Evolutionary conservation across 2,797 vertebrate species (phyloP), one percentile per base, ranked within the genome.

Genomic region (Halcyon badia): DNA sequence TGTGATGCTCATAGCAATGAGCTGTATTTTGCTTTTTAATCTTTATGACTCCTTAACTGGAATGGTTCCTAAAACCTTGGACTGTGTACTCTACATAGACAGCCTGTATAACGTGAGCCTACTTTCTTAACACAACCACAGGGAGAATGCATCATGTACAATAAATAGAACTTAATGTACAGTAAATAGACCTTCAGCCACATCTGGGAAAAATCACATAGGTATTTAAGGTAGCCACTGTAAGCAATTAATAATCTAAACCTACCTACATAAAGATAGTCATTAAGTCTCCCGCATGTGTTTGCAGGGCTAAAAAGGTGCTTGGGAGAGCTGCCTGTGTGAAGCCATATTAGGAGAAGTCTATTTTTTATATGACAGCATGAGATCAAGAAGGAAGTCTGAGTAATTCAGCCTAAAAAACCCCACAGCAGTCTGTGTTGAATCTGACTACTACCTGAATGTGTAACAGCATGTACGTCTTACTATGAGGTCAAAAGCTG

Each of bases 21-120:
- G 62, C 72, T 87, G n/a, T 87, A 42, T 93, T 92, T 94, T 94
- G 80, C 31, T 91, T 94, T 97, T 92, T 92, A 90, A 61, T 96
- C 46, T 51, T 81, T 69, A 70, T 78, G 83, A 89, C 81, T 97
- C 64, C 33, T 71, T 77, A 89, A 89, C 76, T 93, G 78, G 94
- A 92, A 77, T 85, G 86, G 18, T 95, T 96, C 75, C 86, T 90
- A 78, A 92, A 96, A 75, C 69, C n/a, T 58, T 91, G 64, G 52
- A 71, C 83, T 94, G 37, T 89, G 60, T 71, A 39, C 39, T 89
- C 48, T 70, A 9, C 78, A 19, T 18, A 64, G 83, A 90, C 14
- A 76, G 54, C n/a, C 12, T 2, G 18, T 69, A 60, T 84, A 71
- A 71, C 20, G 18, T 17, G 33, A 82, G 9, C 77, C 39, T 85